These are phyloP conservation scores for Frankliniella intonsa DNA, from an alignment of 2,888 invertebrate genomes.

Conservation along the genomic window DNA sequence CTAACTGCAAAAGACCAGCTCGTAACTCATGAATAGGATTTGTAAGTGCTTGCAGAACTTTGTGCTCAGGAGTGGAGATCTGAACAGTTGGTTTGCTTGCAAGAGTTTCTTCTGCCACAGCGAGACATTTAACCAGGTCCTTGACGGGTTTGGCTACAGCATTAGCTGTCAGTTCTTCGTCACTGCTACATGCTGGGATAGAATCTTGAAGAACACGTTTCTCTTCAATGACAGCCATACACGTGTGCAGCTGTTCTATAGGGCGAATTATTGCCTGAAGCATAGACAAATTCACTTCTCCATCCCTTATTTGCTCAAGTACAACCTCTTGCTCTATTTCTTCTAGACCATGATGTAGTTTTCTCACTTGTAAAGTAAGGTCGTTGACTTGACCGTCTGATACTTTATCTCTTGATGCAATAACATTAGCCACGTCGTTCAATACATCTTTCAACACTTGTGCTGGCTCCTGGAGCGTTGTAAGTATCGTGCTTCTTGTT, in stretches of 20 bases:
- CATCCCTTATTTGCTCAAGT: conserved; percentile 1
- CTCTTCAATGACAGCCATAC: background rate
- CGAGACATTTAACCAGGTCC: background rate
- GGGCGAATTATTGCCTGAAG: background rate
- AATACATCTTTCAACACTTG: background rate
- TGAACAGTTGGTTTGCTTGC: background rate
- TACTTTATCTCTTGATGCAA: background rate
- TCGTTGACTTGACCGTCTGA: background rate
- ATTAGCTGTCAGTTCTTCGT: background rate
- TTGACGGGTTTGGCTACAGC: background rate
- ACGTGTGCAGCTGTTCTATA: background rate
- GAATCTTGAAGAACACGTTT: background rate
- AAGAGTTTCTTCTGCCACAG: background rate
- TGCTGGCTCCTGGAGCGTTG: background rate
- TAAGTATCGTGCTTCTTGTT: background rate
- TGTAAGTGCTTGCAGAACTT: background rate
- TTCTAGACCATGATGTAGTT: background rate
- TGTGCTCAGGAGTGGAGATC: background rate
- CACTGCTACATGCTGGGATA: background rate
- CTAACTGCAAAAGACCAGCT: background rate
- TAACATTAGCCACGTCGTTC: background rate
- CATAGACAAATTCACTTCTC: background rate
- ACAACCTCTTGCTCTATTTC: conserved; percentile 8
- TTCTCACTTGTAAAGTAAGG: background rate
- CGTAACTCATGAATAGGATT: background rate